Conservation (phyloP, 2,797 vertebrate species). For the Sebastes hubbsi region DNA sequence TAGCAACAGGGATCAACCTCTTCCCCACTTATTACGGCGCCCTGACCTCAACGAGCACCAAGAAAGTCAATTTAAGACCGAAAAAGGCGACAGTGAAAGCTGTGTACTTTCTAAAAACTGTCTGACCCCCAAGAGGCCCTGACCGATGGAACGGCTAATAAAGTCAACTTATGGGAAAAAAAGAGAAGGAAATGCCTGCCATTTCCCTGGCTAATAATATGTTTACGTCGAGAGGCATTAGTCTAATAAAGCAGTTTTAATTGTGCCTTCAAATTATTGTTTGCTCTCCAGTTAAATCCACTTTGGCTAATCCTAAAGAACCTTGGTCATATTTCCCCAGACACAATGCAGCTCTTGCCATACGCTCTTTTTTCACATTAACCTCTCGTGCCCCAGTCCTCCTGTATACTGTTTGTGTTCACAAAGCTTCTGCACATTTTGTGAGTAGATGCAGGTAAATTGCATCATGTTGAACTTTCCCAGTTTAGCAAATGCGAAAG, state of each 20-base stretch:
- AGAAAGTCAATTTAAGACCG: slow-evolving; percentile 63
- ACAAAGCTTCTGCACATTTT: neutral
- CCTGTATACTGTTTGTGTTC: neutral
- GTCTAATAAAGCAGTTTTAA: slow-evolving; percentile 76
- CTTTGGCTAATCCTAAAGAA: slow-evolving; percentile 76
- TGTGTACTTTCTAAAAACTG: slow-evolving; percentile 29
- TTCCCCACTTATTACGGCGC: slow-evolving; percentile 52
- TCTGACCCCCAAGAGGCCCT: slow-evolving; percentile 47
- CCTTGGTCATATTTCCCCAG: slow-evolving; percentile 70
- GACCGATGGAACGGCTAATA: slow-evolving; percentile 38
- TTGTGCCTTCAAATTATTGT: slow-evolving; percentile 70
- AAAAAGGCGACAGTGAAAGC: slow-evolving; percentile 36
- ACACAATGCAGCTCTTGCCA: slow-evolving; percentile 38
- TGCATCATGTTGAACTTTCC: slow-evolving; percentile 4
- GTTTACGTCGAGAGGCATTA: slow-evolving; percentile 63
- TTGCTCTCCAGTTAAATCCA: slow-evolving; percentile 73
- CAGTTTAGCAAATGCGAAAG: neutral
- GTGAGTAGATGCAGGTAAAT: neutral
- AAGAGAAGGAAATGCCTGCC: neutral
- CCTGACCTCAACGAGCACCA: slow-evolving; percentile 66
- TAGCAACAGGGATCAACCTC: slow-evolving; percentile 71
- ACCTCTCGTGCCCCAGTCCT: slow-evolving; percentile 9
- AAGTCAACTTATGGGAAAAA: slow-evolving; percentile 32
- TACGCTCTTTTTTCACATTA: slow-evolving; percentile 33
- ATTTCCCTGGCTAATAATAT: slow-evolving; percentile 47